A percentile compares a stretch with the other conserved stretches of the same genome.
These are phyloP conservation scores for Nymphalis io DNA, from an alignment of 1,140 invertebrate species.

Conservation along the genomic window DNA sequence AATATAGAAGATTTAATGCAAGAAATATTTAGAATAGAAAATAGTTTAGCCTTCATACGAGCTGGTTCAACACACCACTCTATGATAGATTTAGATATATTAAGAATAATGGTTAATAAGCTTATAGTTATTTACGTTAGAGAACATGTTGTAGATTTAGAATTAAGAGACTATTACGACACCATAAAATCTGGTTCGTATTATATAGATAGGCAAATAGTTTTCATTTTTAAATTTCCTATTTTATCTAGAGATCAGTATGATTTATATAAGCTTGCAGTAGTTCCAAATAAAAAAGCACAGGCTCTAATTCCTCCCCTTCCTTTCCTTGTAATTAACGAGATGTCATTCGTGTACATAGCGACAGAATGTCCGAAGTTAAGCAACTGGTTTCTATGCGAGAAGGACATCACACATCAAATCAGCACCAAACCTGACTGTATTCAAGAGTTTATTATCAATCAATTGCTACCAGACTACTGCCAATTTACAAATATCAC, in stretches of 20 bases:
- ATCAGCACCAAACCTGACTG: too few relatives aligned
- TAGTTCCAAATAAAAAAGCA: slow-evolving; percentile 41
- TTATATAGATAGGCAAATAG: slow-evolving; percentile 41
- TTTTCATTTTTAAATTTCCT: slow-evolving; percentile 47
- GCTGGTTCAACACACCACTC: slow-evolving; percentile 41
- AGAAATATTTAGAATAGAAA: slow-evolving; percentile 47
- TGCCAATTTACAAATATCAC: slow-evolving; percentile 35
- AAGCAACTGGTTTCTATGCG: slow-evolving; percentile 25
- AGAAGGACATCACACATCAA: slow-evolving; percentile 18
- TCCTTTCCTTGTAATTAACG: slow-evolving; percentile 46
- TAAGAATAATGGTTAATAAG: too few relatives aligned
- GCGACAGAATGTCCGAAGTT: slow-evolving; percentile 38
- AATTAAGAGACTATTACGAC: slow-evolving; percentile 48
- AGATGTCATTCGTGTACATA: slow-evolving; percentile 44
- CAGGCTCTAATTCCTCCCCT: too few relatives aligned
- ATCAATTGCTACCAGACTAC: too few relatives aligned
- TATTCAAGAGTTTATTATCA: too few relatives aligned
- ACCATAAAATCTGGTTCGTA: slow-evolving; percentile 46
- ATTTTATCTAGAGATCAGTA: slow-evolving; percentile 34
- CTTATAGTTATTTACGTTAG: too few relatives aligned
- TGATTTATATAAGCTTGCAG: slow-evolving; percentile 41
- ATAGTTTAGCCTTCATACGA: slow-evolving; percentile 49
- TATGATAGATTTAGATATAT: slow-evolving; percentile 42
- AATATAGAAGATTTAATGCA: slow-evolving; percentile 46
- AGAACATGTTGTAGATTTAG: too few relatives aligned